Base-by-base conservation (phyloP, 2,888 invertebrate species). In the Campoplex capitator region DNA sequence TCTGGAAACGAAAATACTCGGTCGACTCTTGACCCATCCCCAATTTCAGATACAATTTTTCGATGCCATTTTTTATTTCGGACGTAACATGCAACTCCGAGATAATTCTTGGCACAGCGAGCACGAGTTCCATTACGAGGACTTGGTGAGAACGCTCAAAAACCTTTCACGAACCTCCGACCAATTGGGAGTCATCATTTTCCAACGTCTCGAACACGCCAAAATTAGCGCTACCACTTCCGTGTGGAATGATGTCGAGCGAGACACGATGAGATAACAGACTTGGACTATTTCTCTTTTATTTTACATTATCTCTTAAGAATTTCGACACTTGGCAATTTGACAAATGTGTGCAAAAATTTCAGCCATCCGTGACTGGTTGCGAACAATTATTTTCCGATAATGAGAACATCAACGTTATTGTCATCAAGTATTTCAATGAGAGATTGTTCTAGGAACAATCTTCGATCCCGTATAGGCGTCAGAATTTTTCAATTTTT, bases 41-140 rank as follows among this genome's bases (percentile, higher is more conserved):
- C 91, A 92, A n/a, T 95, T 96, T 92, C 92, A 94, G 38, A 90
- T 92, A 54, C 93, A 93, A 71, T 91, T 95, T 51, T 89, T 95
- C 28, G 95, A 95, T 90, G 94, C 95, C 88, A 90, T 95, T 76
- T 94, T 95, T 85, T 95, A 95, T 88, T 92, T 95, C 82, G 95
- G 95, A 35, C 93, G 95, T 56, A 95, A 94, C 91, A 95, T 95
- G 95, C 92, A 90, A 80, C 90, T 90, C 76, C 88, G 92, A 38
- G 90, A 92, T n/a, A 85, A 88, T 35, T 88, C 89, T 18, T 95
- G 95, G 95, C 88, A 91, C 16, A 91, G 91, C 65, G 91, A 95
- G 88, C 88, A 93, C 78, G 95, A 95, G 88, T 93, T 97, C 45
- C 94, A 95, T 84, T 96, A 95, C 91, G 93, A 94, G 0, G 95